Evolutionary conservation across 2,888 invertebrate genomes (phyloP), one percentile per base, ranked within the genome.

Genomic region (Hypomecis atomaria): DNA sequence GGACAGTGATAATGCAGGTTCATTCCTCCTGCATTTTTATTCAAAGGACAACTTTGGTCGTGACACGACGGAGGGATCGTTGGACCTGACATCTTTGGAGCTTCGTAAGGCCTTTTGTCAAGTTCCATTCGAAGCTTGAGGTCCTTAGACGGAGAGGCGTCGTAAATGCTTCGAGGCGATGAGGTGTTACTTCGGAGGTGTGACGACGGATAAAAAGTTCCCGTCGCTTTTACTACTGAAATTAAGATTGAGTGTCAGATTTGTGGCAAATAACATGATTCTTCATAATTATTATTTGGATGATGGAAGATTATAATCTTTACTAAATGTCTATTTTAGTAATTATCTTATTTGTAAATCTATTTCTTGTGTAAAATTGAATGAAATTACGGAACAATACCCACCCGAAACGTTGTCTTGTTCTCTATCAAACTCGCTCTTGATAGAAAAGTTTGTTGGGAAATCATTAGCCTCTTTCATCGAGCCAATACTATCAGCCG

Each of bases 201-300:
- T 76, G 96, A 96, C 79, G 97, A 95, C 83, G 98, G 98, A 93
- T 97, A 97, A 94, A 96, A 98, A 88, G 97, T 97, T 89, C 98
- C 97, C 82, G 97, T 95, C 90, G 97, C 97, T 95, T 97, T 97
- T 94, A 98, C 97, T 94, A 97, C 96, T 96, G 95, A 93, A 95
- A 95, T 81, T 64, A 90, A 87, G 37, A 70, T 45, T 33, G 42
- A 68, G 50, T 49, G 60, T 65, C 37, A 57, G 66, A 79, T 72
- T 71, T 37, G 5, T 56, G 45, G 33, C 23, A 23, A 23, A 3
- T 23, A 23, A 23, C 23, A 23, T 23, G 5, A 49, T 33, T 40
- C 6, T 7, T 40, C 10, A 7, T 7, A 10, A 40, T 40, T 10
- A 40, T 9, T 9, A 40, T 9, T 9, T 10, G 40, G 10, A 40